Evolutionary conservation across 2,113 vertebrate species (phyloP).

Genomic region (Lophura nycthemera): DNA sequence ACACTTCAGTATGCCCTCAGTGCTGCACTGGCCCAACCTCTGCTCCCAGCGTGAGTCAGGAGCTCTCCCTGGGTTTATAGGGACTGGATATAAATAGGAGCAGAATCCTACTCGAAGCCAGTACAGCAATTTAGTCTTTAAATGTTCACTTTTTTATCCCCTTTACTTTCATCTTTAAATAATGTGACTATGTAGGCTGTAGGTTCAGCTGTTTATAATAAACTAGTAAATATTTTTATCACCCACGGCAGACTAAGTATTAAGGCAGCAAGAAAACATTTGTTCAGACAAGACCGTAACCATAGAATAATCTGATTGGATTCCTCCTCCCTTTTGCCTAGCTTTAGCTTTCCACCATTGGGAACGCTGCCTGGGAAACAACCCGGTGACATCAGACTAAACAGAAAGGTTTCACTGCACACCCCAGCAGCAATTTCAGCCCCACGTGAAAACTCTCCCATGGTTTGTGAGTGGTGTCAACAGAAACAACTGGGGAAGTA

Average conservation of each 20-base stretch:
- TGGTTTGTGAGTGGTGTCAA: rapidly evolving
- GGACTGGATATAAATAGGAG: slow-evolving; percentile 15
- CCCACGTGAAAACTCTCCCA: not conserved
- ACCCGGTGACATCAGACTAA: slow-evolving; percentile 17
- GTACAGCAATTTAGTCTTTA: slow-evolving; percentile 46
- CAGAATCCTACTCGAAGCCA: slow-evolving; percentile 31
- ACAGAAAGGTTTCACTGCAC: not conserved
- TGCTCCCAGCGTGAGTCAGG: not conserved
- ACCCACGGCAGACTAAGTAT: slow-evolving; percentile 15
- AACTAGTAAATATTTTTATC: slow-evolving; percentile 66
- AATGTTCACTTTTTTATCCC: slow-evolving; percentile 48
- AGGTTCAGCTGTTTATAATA: slow-evolving; percentile 66
- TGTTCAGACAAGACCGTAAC: slow-evolving; percentile 69
- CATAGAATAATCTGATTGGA: slow-evolving; percentile 66
- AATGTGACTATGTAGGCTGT: slow-evolving; percentile 64
- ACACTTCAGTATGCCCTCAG: not conserved
- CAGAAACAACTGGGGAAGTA: not conserved
- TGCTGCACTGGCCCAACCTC: not conserved
- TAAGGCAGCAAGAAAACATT: slow-evolving; percentile 49
- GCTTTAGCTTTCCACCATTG: slow-evolving; percentile 5
- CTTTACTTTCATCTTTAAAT: slow-evolving; percentile 65
- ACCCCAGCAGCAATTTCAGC: not conserved
- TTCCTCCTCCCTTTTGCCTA: not conserved
- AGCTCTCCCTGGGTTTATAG: not conserved
- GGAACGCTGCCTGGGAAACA: not conserved